These are phyloP conservation scores for Diorhabda sublineata DNA, from an alignment of 1,140 invertebrate genomes.

Conservation along the genomic window DNA sequence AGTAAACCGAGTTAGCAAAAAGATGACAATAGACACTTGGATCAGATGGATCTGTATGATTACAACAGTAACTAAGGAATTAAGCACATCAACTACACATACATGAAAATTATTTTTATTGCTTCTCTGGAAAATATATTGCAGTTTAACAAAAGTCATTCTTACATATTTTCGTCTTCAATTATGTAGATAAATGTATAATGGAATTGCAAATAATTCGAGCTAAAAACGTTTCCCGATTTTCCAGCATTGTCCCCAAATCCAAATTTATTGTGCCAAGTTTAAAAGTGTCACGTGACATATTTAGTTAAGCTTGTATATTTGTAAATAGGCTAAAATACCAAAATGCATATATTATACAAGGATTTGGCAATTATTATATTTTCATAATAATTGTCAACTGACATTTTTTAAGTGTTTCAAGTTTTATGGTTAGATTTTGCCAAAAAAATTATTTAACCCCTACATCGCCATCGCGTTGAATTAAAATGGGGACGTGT, in stretches of 20 bases:
- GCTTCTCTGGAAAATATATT: no score
- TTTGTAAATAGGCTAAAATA: constrained; percentile 43
- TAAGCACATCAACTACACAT: no score
- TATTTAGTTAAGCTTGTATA: constrained; percentile 44
- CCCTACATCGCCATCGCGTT: constrained; percentile 35
- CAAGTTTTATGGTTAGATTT: constrained; percentile 38
- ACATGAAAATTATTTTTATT: no score
- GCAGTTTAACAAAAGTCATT: no score
- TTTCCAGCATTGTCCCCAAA: neutral
- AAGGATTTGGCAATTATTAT: constrained; percentile 24
- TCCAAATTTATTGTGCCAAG: constrained; percentile 28
- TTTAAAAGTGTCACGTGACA: constrained; percentile 42
- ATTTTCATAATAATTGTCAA: constrained; percentile 18
- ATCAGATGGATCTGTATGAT: no score
- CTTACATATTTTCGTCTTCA: neutral
- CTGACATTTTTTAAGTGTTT: constrained; percentile 34
- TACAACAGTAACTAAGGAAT: no score
- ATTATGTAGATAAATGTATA: constrained; percentile 10
- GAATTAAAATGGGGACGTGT: constrained; percentile 38
- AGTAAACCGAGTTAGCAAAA: no score
- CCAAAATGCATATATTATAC: constrained; percentile 17
- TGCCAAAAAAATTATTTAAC: constrained; percentile 36
- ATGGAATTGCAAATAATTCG: neutral
- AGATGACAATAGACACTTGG: no score
- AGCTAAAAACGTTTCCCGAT: neutral